These are phyloP conservation scores for Solen grandis DNA, from an alignment of 1,140 invertebrate genomes.

Conservation along the genomic window DNA sequence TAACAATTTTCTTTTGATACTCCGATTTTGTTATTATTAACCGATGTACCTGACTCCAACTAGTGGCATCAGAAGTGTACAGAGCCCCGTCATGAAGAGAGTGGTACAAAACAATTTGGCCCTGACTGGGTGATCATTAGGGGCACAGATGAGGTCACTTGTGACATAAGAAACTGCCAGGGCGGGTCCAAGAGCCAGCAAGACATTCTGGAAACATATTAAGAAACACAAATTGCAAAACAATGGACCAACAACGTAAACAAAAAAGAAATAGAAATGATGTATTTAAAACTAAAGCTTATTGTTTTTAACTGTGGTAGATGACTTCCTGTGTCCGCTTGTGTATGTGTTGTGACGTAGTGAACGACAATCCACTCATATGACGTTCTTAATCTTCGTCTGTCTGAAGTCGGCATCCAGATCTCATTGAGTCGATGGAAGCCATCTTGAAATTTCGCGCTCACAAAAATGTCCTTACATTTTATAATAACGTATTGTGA, in stretches of 20 bases:
- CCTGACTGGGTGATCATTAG: conserved; percentile 59
- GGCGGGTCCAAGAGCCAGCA: conserved; percentile 55
- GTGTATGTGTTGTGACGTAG: no score
- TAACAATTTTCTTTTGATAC: no score
- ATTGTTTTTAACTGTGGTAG: background rate
- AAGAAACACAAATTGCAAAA: background rate
- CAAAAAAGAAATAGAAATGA: background rate
- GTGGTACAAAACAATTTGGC: conserved; percentile 67
- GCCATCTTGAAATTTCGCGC: no score
- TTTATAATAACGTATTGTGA: no score
- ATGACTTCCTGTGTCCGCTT: no score
- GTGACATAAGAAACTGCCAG: conserved; percentile 59
- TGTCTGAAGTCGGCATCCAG: background rate
- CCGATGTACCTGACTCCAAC: conserved; percentile 72
- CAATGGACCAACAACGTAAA: background rate
- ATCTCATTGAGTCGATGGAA: no score
- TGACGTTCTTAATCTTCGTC: no score
- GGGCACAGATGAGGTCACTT: conserved; percentile 61
- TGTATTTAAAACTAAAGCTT: background rate
- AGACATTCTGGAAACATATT: conserved; percentile 56
- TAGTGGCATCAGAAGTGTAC: conserved; percentile 59
- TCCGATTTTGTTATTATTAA: no score
- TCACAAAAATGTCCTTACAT: no score
- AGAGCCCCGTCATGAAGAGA: conserved; percentile 67
- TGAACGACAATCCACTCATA: background rate